Percentiles rank a stretch among this genome's conserved stretches.
These are phyloP conservation scores for Poeciliopsis paucimaculata DNA, from an alignment of 2,797 vertebrate species.

Conservation along the genomic window DNA sequence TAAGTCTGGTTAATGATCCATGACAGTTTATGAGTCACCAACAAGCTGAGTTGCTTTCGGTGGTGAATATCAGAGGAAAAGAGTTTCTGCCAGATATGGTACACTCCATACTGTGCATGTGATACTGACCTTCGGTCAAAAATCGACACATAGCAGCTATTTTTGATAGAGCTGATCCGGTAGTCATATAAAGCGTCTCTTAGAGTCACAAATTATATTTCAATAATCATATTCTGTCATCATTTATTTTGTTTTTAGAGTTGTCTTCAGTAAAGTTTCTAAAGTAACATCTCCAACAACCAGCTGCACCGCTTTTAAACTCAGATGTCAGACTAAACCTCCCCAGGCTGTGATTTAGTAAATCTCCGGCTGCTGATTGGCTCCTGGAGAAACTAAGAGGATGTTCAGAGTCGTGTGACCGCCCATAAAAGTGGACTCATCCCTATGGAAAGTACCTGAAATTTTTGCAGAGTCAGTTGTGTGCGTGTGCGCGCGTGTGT, in stretches of 20 bases:
- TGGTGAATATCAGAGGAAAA: not conserved
- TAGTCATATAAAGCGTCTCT: not conserved
- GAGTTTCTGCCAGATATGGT: not conserved
- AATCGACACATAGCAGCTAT: not conserved
- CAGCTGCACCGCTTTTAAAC: not conserved
- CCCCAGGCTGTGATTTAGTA: not conserved
- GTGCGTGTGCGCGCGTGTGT: slow-evolving; percentile 9
- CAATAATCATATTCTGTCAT: not conserved
- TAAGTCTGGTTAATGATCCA: not conserved
- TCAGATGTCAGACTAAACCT: not conserved
- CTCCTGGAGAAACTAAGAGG: slow-evolving; percentile 12
- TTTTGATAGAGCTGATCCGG: not conserved
- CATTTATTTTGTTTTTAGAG: not conserved
- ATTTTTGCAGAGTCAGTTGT: slow-evolving; percentile 24
- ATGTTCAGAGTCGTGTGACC: slow-evolving; percentile 40
- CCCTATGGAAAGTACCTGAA: slow-evolving; percentile 71
- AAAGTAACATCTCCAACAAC: no score
- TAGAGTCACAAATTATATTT: not conserved
- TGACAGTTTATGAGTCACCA: slow-evolving; percentile 3
- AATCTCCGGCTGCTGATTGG: slow-evolving; percentile 32
- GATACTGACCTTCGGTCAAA: not conserved
- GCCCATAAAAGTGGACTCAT: slow-evolving; percentile 32
- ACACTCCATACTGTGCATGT: not conserved
- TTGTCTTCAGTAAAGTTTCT: not conserved
- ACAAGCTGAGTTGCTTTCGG: not conserved